Conservation (phyloP, 2,113 vertebrate species). For the Callionymus lyra region DNA sequence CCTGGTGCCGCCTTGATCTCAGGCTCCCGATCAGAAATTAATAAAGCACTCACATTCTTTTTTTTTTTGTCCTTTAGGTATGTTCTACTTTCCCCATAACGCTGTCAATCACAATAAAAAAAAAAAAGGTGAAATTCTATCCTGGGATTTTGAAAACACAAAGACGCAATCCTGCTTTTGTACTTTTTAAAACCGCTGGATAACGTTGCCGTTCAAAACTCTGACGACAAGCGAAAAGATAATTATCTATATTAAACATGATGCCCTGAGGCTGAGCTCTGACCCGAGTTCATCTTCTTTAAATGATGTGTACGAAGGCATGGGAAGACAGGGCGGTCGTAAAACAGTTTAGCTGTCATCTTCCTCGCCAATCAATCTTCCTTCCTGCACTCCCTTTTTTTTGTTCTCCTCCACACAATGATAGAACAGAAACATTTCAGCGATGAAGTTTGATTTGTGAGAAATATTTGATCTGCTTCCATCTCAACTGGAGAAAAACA, state of each 20-base stretch:
- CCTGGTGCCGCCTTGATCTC: no score
- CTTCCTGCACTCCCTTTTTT: conserved; percentile 7
- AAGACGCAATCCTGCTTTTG: no score
- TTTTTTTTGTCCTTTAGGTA: no score
- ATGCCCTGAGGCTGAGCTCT: conserved; percentile 52
- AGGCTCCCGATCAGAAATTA: no score
- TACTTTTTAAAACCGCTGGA: no score
- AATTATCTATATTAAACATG: conserved; percentile 54
- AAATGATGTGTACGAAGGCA: conserved; percentile 47
- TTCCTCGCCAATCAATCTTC: conserved; percentile 2
- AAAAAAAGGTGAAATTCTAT: no score
- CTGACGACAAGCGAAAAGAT: conserved; percentile 29
- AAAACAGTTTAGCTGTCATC: conserved; percentile 32
- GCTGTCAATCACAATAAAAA: no score
- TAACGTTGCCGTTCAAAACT: conserved; percentile 4
- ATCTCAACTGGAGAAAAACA: conserved; percentile 48
- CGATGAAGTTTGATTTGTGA: background rate
- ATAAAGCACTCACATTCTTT: no score
- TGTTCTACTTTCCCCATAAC: no score
- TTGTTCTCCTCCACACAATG: conserved; percentile 9
- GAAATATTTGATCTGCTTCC: conserved; percentile 28
- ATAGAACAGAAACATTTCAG: conserved; percentile 4
- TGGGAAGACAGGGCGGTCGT: conserved; percentile 43
- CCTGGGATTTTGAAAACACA: no score
- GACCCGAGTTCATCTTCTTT: conserved; percentile 48